Percentiles rank a stretch among this genome's conserved stretches.
These are phyloP conservation scores for Acleris laterana DNA, from an alignment of 2,888 invertebrate genomes.

Conservation along the genomic window DNA sequence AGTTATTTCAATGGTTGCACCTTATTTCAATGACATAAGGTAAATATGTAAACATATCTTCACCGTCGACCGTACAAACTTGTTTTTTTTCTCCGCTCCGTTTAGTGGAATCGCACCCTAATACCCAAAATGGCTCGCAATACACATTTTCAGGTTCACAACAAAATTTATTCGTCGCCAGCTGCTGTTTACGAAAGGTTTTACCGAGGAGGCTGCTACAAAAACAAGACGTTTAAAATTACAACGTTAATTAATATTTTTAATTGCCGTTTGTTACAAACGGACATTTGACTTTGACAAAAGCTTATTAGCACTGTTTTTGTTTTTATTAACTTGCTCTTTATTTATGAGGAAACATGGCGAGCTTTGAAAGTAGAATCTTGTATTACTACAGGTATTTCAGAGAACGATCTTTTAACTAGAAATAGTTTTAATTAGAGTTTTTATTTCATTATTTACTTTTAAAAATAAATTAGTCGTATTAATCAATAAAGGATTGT, in stretches of 20 bases:
- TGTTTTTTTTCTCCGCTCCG: too few relatives aligned
- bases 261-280: constrained; percentile 11
- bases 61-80: too few relatives aligned
- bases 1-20: too few relatives aligned
- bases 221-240: constrained; percentile 11
- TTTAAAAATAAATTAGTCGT: too few relatives aligned
- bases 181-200: constrained; percentile 11
- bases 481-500: too few relatives aligned
- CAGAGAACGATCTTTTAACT: too few relatives aligned
- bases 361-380: not conserved
- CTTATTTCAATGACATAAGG: too few relatives aligned
- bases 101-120: not conserved
- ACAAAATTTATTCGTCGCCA: constrained; percentile 1
- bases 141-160: not conserved
- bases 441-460: too few relatives aligned
- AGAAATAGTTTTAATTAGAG: too few relatives aligned
- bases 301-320: constrained; percentile 12
- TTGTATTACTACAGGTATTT: too few relatives aligned
- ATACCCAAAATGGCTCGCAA: not conserved
- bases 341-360: not conserved
- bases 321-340: constrained; percentile 1
- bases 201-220: not conserved
- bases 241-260: constrained; percentile 18
- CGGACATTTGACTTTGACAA: constrained; percentile 8
- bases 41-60: too few relatives aligned